Evolutionary conservation across 2,797 vertebrate genomes (phyloP).

Genomic region (Intellagama lesueurii): DNA sequence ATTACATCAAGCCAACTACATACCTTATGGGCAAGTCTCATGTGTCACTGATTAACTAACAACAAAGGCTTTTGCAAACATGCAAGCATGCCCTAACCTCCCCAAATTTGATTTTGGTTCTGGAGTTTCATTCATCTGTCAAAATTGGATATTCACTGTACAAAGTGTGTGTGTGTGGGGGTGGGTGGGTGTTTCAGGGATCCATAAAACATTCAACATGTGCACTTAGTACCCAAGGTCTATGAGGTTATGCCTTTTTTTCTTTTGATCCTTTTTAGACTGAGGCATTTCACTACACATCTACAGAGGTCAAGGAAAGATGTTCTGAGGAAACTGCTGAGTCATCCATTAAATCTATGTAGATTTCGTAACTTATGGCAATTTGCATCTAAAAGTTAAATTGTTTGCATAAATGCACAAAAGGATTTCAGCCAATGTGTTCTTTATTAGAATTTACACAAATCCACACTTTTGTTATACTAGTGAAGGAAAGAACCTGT

Average conservation of each 20-base stretch:
- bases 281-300: background rate
- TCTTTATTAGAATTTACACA: background rate
- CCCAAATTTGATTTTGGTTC: background rate
- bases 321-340: no score
- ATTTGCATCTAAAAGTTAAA: no score
- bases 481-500: no score
- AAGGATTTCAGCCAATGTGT: background rate
- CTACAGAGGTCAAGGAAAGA: background rate
- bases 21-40: constrained; percentile 35
- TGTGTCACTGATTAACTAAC: constrained; percentile 16
- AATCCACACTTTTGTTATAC: background rate
- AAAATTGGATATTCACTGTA: background rate
- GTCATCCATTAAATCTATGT: no score
- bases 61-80: background rate
- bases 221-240: no score
- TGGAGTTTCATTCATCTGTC: constrained; percentile 7
- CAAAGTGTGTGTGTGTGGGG: background rate
- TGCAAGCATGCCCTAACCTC: background rate
- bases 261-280: background rate
- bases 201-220: background rate
- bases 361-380: no score
- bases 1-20: background rate
- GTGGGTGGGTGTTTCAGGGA: background rate
- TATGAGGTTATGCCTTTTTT: background rate
- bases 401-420: no score